Evolutionary conservation across 2,888 invertebrate species (phyloP).

Genomic region (Pecten maximus): DNA sequence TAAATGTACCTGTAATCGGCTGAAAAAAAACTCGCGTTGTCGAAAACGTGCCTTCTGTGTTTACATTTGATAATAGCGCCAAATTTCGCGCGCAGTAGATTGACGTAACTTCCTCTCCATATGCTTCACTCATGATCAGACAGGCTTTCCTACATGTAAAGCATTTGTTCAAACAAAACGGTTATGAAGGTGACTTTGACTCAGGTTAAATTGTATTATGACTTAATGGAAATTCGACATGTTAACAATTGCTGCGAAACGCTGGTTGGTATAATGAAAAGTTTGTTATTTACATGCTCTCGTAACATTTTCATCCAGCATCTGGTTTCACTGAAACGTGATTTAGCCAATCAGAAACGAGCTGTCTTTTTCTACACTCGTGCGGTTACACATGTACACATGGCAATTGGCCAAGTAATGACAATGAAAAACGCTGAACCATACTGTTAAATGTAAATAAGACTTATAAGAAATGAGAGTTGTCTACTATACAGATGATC

Average conservation of each 20-base stretch:
- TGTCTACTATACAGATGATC: no score
- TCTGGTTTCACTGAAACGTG: neutral
- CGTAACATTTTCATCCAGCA: neutral
- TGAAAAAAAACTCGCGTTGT: neutral
- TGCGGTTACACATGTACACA: neutral
- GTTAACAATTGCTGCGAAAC: neutral
- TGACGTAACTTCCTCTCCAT: neutral
- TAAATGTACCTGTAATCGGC: neutral
- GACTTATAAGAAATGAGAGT: no score
- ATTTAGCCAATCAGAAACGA: neutral
- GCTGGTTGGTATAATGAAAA: neutral
- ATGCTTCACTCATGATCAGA: constrained; percentile 3
- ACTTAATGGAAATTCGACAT: neutral
- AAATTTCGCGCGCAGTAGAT: neutral
- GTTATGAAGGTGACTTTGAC: neutral
- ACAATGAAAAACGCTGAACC: no score
- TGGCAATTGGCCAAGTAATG: neutral
- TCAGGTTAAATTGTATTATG: neutral
- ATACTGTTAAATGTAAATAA: no score
- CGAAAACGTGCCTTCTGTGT: neutral
- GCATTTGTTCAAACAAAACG: neutral
- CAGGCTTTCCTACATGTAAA: neutral
- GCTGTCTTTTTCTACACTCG: neutral
- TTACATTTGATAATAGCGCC: constrained; percentile 14
- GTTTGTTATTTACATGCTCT: neutral